These are phyloP conservation scores for Podotricha telesiphe DNA, from an alignment of 2,888 invertebrate species.

Conservation along the genomic window DNA sequence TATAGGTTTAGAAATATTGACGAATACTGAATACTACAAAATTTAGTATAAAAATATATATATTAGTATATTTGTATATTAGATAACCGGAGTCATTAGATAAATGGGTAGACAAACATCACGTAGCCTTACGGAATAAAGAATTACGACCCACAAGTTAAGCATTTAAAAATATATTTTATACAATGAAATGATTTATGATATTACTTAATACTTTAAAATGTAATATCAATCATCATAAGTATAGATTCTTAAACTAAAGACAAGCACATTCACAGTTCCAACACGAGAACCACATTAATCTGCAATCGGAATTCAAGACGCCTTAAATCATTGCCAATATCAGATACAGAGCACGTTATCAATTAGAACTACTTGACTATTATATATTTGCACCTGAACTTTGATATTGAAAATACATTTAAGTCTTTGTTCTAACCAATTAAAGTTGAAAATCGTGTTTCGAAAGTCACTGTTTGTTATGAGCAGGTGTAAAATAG, in stretches of 20 bases:
- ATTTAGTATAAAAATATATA: no score
- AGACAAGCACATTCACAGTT: slow-evolving; percentile 43
- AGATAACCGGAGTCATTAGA: no score
- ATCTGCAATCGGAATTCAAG: slow-evolving; percentile 66
- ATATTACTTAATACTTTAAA: no score
- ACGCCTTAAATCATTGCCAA: slow-evolving; percentile 72
- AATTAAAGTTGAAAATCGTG: slow-evolving; percentile 50
- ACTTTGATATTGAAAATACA: slow-evolving; percentile 37
- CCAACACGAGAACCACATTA: slow-evolving; percentile 58
- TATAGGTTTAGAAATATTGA: no score
- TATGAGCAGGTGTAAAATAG: slow-evolving; percentile 47
- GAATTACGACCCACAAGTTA: not conserved
- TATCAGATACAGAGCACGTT: slow-evolving; percentile 72
- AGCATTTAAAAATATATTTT: no score
- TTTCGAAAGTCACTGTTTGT: slow-evolving; percentile 42
- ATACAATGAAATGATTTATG: no score
- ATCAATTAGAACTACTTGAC: slow-evolving; percentile 73
- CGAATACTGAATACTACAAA: no score
- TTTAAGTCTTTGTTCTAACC: slow-evolving; percentile 36
- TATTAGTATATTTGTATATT: no score
- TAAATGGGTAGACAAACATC: no score
- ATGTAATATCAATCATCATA: no score
- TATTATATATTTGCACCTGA: slow-evolving; percentile 43
- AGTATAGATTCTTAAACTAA: slow-evolving; percentile 14
- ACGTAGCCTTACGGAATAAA: no score